A percentile compares a stretch with the other conserved stretches of the same genome.
Conservation (phyloP, 2,888 invertebrate species). For the Lutraria lutraria region DNA sequence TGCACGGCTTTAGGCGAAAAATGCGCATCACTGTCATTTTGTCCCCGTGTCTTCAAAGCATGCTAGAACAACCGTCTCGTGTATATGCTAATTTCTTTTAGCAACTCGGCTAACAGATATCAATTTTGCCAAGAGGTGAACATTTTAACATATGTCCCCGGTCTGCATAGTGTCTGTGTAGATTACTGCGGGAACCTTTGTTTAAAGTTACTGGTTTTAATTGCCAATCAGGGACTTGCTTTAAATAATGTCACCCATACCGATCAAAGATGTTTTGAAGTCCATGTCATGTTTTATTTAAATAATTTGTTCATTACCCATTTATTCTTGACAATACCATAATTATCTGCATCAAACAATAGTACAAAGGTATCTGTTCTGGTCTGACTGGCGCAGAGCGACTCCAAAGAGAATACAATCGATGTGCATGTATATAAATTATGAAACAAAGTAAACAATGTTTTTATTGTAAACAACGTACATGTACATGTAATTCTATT, state of each 20-base stretch:
- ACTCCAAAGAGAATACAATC: too few species aligned
- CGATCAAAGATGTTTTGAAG: not conserved
- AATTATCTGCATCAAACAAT: not conserved
- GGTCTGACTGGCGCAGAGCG: not conserved
- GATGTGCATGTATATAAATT: too few species aligned
- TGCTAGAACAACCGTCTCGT: not conserved
- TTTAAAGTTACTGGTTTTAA: not conserved
- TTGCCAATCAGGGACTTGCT: not conserved
- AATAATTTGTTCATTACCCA: not conserved
- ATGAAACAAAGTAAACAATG: too few species aligned
- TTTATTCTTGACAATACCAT: not conserved
- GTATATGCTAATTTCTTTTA: conserved; percentile 11
- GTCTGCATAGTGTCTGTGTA: not conserved
- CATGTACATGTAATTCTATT: too few species aligned
- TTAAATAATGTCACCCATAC: not conserved
- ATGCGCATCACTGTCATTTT: conserved; percentile 5
- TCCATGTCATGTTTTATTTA: not conserved
- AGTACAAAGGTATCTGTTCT: not conserved
- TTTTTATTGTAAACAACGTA: too few species aligned
- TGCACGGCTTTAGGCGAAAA: not conserved
- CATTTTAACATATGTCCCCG: not conserved
- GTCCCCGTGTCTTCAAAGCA: conserved; percentile 12
- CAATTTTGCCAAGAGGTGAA: conserved; percentile 18
- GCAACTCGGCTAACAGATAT: not conserved
- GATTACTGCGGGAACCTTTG: not conserved